Percentiles rank a stretch among this genome's conserved stretches.
phyloP scores from a whole-genome alignment of 2,888 invertebrate species.

The Terebella lapidaria region DNA sequence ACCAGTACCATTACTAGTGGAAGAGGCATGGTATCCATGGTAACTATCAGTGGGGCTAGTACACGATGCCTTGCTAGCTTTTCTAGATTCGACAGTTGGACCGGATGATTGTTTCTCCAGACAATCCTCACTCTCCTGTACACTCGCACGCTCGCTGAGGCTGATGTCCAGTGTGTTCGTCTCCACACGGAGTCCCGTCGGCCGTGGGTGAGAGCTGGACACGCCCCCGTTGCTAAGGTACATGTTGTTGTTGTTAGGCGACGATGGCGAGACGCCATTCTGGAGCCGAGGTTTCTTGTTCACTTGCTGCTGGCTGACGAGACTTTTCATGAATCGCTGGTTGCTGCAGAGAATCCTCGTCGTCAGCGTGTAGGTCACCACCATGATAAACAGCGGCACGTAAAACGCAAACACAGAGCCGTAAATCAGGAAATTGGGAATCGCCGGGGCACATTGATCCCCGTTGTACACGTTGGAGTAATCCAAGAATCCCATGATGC shows the following conservation, averaged over 20 bases:
- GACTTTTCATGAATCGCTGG: constrained; percentile 34
- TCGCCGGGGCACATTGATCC: constrained; percentile 35
- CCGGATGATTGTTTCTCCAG: not conserved
- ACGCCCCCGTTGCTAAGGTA: constrained; percentile 6
- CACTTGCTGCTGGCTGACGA: constrained; percentile 11
- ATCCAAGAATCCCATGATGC: constrained; percentile 41
- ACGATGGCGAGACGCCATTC: not conserved
- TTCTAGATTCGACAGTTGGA: not conserved
- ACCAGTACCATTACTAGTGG: not conserved
- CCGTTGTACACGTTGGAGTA: constrained; percentile 33
- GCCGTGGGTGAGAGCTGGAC: constrained; percentile 4
- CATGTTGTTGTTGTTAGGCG: not conserved
- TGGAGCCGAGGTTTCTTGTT: not conserved
- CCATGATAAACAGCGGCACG: constrained; percentile 90
- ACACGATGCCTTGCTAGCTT: not conserved
- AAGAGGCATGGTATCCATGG: no score
- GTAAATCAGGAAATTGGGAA: constrained; percentile 60
- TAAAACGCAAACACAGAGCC: constrained; percentile 94
- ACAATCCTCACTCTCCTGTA: not conserved
- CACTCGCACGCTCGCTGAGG: constrained; percentile 1
- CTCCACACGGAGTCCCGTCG: constrained; percentile 7
- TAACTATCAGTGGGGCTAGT: not conserved
- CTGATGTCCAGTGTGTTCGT: constrained; percentile 14
- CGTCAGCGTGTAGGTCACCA: constrained; percentile 86
- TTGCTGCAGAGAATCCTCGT: constrained; percentile 80